phyloP scores from a whole-genome alignment of 2,888 invertebrate species.

The Rhopalosiphum nymphaeae region DNA sequence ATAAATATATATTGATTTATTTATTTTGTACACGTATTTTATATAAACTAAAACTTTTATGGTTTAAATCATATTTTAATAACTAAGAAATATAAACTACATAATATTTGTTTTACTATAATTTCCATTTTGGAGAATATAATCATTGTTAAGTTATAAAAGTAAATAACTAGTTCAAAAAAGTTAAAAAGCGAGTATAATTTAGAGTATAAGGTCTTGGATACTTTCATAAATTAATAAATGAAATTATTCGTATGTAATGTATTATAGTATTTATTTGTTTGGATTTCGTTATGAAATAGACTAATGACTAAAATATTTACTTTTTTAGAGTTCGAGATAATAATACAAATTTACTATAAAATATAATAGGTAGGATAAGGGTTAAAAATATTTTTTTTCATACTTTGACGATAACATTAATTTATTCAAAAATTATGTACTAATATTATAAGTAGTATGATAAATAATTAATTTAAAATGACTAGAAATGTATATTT shows the following conservation, averaged over 20 bases:
- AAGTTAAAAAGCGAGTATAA: neutral
- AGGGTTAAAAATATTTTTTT: neutral
- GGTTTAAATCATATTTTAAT: neutral
- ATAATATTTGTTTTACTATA: neutral
- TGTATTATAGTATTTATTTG: neutral
- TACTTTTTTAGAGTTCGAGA: neutral
- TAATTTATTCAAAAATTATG: neutral
- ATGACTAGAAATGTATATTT: neutral
- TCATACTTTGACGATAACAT: neutral
- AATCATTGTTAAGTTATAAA: neutral
- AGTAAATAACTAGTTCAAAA: neutral
- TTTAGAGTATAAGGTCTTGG: neutral
- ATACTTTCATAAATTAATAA: neutral
- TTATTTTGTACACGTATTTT: neutral
- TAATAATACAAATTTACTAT: neutral
- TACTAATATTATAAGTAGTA: neutral
- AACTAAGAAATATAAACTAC: neutral
- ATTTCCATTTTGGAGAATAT: neutral
- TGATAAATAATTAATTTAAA: neutral
- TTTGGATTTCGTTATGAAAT: neutral
- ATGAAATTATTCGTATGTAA: neutral
- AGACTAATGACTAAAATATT: neutral
- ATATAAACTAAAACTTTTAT: neutral
- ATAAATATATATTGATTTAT: neutral
- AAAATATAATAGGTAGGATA: neutral